Evolutionary conservation across 2,113 vertebrate species (phyloP), one percentile per base, ranked within the genome.

Genomic region (Oreocharis arfaki): DNA sequence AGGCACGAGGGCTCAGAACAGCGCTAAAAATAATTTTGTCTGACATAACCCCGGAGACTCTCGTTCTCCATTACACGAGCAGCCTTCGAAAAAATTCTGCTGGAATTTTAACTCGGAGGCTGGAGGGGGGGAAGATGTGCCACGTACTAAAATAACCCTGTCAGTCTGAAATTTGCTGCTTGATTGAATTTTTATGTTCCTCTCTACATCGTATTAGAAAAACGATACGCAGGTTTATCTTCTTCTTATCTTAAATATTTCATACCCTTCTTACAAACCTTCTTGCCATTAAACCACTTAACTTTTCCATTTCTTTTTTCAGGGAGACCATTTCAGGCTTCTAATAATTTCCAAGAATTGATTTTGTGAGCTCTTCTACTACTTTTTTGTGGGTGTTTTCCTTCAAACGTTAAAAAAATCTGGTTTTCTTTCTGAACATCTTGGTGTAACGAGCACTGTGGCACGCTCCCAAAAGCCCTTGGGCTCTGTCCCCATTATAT

Each of bases 21-120:
- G 30, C 2, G n/a, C 93, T 95, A 96, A 96, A 96, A 96, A 97
- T 95, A 96, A 85, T 91, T 90, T 35, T 94, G 95, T 95, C 91
- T 95, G 94, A 94, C 93, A 96, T 91, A 94, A 95, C 95, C 91
- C 95, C 19, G 10, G 94, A 95, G 90, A 92, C 56, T 94, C 60
- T 80, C 46, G 3, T 74, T 93, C 95, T 90, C 93, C 79, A 65
- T 90, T 85, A 80, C 88, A 96, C 0, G 7, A 87, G 46, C 81
- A 92, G 88, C 79, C 79, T 90, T 85, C 87, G 13, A 73, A 92
- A 95, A 94, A 86, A 88, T 86, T 70, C 76, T 33, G 49, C 79
- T 84, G 68, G 85, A 91, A 96, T 94, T 86, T 81, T 53, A 93
- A 84, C 68, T 67, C 11, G 0, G 71, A 84, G 92, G 77, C 65